Evolutionary conservation across 2,113 vertebrate genomes (phyloP).

Genomic region (Cyanoramphus novaezelandiae): DNA sequence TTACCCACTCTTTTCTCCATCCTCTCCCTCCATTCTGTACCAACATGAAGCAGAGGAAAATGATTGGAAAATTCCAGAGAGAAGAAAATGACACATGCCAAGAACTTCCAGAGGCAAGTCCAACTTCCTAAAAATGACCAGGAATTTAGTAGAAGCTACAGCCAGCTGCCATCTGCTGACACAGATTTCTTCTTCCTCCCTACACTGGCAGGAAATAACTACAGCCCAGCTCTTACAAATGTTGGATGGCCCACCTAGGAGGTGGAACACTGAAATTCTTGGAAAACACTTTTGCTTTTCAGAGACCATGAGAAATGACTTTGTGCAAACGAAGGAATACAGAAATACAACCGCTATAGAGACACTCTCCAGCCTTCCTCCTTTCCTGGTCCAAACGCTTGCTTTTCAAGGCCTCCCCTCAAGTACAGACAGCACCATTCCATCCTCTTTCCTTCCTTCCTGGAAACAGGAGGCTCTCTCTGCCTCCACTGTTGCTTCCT

Average conservation of each 20-base stretch:
- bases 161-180: background rate
- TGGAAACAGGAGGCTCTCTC: background rate
- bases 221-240: background rate
- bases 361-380: background rate
- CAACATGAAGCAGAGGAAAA: background rate
- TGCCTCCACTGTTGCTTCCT: background rate
- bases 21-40: background rate
- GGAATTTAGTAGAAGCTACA: background rate
- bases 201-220: background rate
- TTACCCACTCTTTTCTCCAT: background rate
- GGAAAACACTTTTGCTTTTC: background rate
- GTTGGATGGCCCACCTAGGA: background rate
- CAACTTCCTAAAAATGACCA: background rate
- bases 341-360: background rate
- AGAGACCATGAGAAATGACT: background rate
- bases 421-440: background rate
- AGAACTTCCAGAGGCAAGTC: conserved; percentile 40
- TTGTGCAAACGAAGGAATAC: background rate
- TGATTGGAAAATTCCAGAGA: background rate
- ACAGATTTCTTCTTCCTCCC: background rate
- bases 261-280: background rate
- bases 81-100: background rate
- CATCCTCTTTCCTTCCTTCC: conserved; percentile 1
- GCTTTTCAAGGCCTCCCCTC: background rate
- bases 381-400: background rate